Percentiles rank a stretch among this genome's conserved stretches.
Evolutionary conservation across 37 sponge, comb jelly and placozoan genomes (phyloP).

Genomic region (Axinella damicornis): DNA sequence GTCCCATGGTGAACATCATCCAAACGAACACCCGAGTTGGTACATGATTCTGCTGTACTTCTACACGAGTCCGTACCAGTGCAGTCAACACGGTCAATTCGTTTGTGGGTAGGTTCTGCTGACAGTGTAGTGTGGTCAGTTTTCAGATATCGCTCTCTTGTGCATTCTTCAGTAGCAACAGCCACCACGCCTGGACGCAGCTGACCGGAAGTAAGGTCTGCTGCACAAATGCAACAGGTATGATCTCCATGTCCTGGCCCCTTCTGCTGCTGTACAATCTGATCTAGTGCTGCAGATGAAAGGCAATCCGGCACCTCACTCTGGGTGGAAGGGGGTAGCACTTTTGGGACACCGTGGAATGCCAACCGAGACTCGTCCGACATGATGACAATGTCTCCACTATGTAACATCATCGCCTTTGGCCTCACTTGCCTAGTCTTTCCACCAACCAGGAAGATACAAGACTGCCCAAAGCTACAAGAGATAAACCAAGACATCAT

Average conservation of each 20-base stretch:
- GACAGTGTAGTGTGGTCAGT: too few relatives aligned
- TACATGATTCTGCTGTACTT: too few relatives aligned
- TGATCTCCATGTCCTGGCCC: neutral
- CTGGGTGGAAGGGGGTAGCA: conserved; percentile 43
- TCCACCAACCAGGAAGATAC: conserved; percentile 92
- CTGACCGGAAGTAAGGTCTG: neutral
- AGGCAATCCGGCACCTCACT: conserved; percentile 33
- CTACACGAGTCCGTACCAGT: too few relatives aligned
- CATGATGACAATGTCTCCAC: conserved; percentile 94
- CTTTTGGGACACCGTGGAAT: conserved; percentile 90
- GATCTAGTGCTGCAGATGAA: neutral
- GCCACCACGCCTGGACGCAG: too few relatives aligned
- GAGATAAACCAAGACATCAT: neutral
- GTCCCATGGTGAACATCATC: too few relatives aligned
- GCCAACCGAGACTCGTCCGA: conserved; percentile 80
- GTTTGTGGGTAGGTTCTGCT: too few relatives aligned
- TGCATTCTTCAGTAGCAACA: too few relatives aligned
- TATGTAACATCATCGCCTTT: conserved; percentile 64
- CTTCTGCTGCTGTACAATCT: neutral
- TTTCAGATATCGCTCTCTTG: too few relatives aligned
- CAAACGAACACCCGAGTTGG: too few relatives aligned
- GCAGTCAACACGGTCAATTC: too few relatives aligned
- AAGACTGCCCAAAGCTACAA: conserved; percentile 90
- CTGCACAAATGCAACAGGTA: neutral
- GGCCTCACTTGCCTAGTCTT: conserved; percentile 66